Base-by-base conservation (phyloP, 2,113 vertebrate genomes). In the Xyrauchen texanus region DNA sequence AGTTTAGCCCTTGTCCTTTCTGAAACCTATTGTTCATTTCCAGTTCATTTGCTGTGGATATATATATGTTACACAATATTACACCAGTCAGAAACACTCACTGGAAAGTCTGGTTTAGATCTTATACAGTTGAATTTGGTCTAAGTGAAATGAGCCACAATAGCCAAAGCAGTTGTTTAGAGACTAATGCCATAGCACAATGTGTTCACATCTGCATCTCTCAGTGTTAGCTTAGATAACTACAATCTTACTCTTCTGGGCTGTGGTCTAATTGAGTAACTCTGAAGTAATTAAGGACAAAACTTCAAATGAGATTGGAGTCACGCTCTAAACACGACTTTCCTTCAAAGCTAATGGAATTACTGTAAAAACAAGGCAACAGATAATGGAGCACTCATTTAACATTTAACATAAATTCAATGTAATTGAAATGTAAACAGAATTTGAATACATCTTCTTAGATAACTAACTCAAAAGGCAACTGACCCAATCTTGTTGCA, bases 241-340 rank as follows among this genome's bases (percentile, higher is more conserved):
- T 6, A 8, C 21, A 44, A 70, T 58, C 57, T 57, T 64, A 62
- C 45, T 74, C n/a, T 5, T 45, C 5, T 57, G 62, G 13, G 42
- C 46, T 11, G 52, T 61, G 49, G 61, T 67, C 60, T 64, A 67
- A 85, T 72, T 66, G 49, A 68, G 74, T 67, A 64, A 55, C 55
- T 42, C 52, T 21, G 21, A 74, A n/a, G 57, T 77, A 68, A 74
- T 69, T 79, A 81, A 72, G 52, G 44, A 83, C 66, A 66, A 68
- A 69, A 60, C 53, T 16, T 65, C 52, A 71, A 68, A 81, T 64
- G 70, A 46, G 76, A 81, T 76, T 76, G 60, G 69, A 74, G 68
- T 66, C 46, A 63, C 8, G 46, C 69, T 55, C 8, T n/a, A 21
- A 79, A 21, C 51, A 34, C 57, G 65, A 67, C 60, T 55, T 71